Evolutionary conservation across 2,888 invertebrate genomes (phyloP).

Genomic region (Candidula unifasciata): DNA sequence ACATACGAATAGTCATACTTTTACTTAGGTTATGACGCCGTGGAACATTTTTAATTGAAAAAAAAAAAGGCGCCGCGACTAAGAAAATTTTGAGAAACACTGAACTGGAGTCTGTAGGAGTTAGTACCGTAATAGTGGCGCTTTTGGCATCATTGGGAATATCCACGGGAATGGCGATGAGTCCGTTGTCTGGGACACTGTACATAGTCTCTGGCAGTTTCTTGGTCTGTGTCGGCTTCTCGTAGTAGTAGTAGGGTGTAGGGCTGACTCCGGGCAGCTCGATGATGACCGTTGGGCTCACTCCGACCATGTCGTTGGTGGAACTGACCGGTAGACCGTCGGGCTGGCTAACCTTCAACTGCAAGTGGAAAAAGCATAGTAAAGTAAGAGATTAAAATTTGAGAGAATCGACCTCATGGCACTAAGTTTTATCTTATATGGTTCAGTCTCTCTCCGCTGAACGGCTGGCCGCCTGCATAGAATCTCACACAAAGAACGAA

Average conservation of each 20-base stretch:
- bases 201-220: slow-evolving; percentile 57
- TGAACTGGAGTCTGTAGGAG: too few species aligned
- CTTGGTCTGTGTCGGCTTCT: slow-evolving; percentile 36
- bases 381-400: not conserved
- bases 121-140: slow-evolving; percentile 61
- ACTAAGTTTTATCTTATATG: too few species aligned
- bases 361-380: not conserved
- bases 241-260: slow-evolving; percentile 31
- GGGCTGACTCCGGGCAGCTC: slow-evolving; percentile 39
- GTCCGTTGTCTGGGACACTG: slow-evolving; percentile 62
- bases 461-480: too few species aligned
- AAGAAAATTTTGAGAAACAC: too few species aligned
- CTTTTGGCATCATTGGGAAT: slow-evolving; percentile 65
- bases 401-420: too few species aligned
- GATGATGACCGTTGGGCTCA: slow-evolving; percentile 59
- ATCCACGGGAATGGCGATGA: slow-evolving; percentile 62
- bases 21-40: too few species aligned
- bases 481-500: too few species aligned
- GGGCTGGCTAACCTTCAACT: slow-evolving; percentile 72
- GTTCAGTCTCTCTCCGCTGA: too few species aligned
- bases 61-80: too few species aligned
- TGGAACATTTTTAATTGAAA: too few species aligned
- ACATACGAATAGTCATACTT: too few species aligned
- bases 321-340: slow-evolving; percentile 69
- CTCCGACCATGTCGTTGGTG: slow-evolving; percentile 55